phyloP scores from a whole-genome alignment of 1,140 invertebrate genomes.

The Macrobrachium rosenbergii region DNA sequence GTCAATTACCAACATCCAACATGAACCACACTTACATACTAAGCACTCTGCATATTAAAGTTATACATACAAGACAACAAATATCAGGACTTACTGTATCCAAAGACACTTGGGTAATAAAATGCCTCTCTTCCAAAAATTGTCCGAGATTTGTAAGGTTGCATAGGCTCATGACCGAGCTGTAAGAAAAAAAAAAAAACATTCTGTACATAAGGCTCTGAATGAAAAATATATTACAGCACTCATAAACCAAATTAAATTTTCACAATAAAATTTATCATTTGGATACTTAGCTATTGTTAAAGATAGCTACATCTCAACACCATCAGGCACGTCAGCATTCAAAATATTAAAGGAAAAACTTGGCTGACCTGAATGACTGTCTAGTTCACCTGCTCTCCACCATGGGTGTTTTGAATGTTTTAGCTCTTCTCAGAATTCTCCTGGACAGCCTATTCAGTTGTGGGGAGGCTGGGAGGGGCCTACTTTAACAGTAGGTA shows the following conservation, averaged over 20 bases:
- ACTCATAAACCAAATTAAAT: not conserved
- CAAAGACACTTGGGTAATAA: conserved; percentile 87
- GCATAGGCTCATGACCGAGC: conserved; percentile 88
- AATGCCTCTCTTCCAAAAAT: conserved; percentile 83
- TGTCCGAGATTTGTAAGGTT: conserved; percentile 80
- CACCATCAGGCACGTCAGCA: not conserved
- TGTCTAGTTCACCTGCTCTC: not conserved
- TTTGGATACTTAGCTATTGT: too few species aligned
- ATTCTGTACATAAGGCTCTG: conserved; percentile 49
- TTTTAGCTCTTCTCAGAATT: too few species aligned
- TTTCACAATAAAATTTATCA: conserved; percentile 10
- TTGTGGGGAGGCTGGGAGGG: too few species aligned
- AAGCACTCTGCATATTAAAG: too few species aligned
- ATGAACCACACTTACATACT: too few species aligned
- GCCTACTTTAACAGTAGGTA: too few species aligned
- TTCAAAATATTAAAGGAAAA: too few species aligned
- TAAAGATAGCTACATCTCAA: too few species aligned
- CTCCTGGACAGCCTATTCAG: too few species aligned
- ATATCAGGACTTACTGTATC: conserved; percentile 78
- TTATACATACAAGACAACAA: conserved; percentile 18
- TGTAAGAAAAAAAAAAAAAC: conserved; percentile 70
- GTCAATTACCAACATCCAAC: too few species aligned
- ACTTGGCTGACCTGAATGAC: too few species aligned
- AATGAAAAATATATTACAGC: conserved; percentile 13
- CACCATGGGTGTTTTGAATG: too few species aligned